Percentiles rank a stretch among this genome's conserved stretches.
These are phyloP conservation scores for Pimpla rufipes DNA, from an alignment of 2,888 invertebrate species.

Conservation along the genomic window DNA sequence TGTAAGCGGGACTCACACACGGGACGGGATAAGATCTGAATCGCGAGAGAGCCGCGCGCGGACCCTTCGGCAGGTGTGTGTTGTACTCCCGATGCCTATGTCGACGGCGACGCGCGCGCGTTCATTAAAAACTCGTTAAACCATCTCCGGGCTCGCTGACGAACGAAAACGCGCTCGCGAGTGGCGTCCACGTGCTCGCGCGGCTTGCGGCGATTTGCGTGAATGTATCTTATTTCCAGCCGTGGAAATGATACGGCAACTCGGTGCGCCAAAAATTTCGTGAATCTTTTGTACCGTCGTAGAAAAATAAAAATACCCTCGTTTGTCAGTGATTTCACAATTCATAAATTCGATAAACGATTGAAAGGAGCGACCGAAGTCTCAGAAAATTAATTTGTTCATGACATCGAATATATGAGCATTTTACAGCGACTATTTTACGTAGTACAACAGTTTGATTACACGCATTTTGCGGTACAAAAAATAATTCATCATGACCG, in stretches of 20 bases:
- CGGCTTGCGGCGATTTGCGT: neutral
- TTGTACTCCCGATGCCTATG: conserved; percentile 64
- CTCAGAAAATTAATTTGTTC: no score
- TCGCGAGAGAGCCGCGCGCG: conserved; percentile 61
- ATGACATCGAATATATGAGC: no score
- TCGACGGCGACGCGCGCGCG: conserved; percentile 63
- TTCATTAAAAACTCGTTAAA: conserved; percentile 83
- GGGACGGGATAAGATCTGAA: conserved; percentile 73
- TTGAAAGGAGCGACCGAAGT: no score
- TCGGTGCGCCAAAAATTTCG: no score
- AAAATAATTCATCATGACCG: no score
- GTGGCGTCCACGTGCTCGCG: conserved; percentile 31
- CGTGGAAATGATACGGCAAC: neutral
- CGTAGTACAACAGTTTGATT: no score
- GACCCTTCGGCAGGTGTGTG: conserved; percentile 73
- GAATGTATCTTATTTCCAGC: neutral
- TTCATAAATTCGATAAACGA: no score
- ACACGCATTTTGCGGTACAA: no score
- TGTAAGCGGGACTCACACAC: conserved; percentile 56
- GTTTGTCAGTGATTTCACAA: no score
- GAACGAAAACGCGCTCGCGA: conserved; percentile 46
- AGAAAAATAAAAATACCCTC: no score
- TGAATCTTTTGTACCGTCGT: no score
- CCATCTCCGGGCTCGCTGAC: conserved; percentile 67
- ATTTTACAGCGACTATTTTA: no score